Conservation (phyloP, 2,797 vertebrate species). For the Rhinogobio ventralis region DNA sequence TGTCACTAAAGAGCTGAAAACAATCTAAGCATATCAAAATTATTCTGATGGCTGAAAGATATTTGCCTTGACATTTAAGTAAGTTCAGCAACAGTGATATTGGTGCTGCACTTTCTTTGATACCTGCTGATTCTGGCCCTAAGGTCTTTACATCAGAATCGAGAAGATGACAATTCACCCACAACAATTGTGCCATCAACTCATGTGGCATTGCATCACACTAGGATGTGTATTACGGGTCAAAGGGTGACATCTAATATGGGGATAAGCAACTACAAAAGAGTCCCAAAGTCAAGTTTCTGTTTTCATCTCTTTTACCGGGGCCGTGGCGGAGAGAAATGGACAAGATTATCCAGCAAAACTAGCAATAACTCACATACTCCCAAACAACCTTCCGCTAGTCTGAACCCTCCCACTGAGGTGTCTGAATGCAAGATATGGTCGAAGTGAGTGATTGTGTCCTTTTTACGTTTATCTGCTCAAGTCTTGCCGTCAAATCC, state of each 20-base stretch:
- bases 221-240: background rate
- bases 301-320: conserved; percentile 18
- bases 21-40: conserved; percentile 17
- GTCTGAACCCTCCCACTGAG: conserved; percentile 14
- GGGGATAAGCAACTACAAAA: conserved; percentile 23
- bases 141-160: conserved; percentile 7
- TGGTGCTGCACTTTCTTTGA: background rate
- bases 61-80: conserved; percentile 17
- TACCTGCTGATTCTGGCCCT: background rate
- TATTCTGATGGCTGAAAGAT: conserved; percentile 14
- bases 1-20: conserved; percentile 16
- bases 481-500: conserved; percentile 59
- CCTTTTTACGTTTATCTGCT: conserved; percentile 68
- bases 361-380: conserved; percentile 30
- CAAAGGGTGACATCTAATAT: background rate
- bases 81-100: background rate
- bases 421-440: conserved; percentile 6
- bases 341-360: conserved; percentile 24
- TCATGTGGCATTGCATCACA: conserved; percentile 5
- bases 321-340: background rate
- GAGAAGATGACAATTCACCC: conserved; percentile 1
- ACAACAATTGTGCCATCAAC: conserved; percentile 4
- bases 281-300: conserved; percentile 26
- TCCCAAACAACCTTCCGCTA: conserved; percentile 20
- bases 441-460: conserved; percentile 62